A percentile compares a stretch with the other conserved stretches of the same genome.
phyloP scores from a whole-genome alignment of 2,888 invertebrate species.

The Mechanitis messenoides region DNA sequence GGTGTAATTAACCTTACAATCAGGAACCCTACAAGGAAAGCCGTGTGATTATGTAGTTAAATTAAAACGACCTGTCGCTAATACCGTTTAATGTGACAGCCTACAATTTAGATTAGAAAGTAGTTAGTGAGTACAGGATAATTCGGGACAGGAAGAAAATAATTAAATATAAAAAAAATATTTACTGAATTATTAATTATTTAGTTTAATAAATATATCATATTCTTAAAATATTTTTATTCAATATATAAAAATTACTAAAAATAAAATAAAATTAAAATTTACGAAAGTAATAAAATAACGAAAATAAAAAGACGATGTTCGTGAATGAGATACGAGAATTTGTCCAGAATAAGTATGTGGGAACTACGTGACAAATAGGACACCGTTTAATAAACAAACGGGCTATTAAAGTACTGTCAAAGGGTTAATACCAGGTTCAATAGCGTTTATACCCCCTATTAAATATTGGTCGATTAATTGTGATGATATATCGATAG shows the following conservation, averaged over 20 bases:
- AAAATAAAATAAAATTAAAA: too few species aligned
- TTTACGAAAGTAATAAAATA: too few species aligned
- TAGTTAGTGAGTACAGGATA: conserved; percentile 28
- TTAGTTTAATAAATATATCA: too few species aligned
- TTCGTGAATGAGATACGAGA: too few species aligned
- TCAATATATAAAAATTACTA: too few species aligned
- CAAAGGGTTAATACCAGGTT: conserved; percentile 68
- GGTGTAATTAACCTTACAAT: conserved; percentile 1
- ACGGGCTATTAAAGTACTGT: conserved; percentile 64
- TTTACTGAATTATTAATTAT: too few species aligned
- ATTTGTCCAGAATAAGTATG: conserved; percentile 43
- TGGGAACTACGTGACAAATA: conserved; percentile 59
- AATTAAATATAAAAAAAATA: too few species aligned
- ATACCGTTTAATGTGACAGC: conserved; percentile 33
- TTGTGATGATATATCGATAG: conserved; percentile 31
- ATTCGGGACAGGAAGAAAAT: conserved; percentile 25
- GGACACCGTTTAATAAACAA: conserved; percentile 64
- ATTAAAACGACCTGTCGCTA: conserved; percentile 37
- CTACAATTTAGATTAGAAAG: conserved; percentile 44
- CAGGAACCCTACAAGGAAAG: conserved; percentile 8
- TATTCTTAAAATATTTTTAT: too few species aligned
- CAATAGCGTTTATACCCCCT: too few species aligned
- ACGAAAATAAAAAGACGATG: too few species aligned
- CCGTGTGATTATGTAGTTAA: conserved; percentile 28
- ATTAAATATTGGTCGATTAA: conserved; percentile 39